A percentile compares a stretch with the other conserved stretches of the same genome.
Conservation (phyloP, 2,797 vertebrate genomes). For the Lepus oiostolus region DNA sequence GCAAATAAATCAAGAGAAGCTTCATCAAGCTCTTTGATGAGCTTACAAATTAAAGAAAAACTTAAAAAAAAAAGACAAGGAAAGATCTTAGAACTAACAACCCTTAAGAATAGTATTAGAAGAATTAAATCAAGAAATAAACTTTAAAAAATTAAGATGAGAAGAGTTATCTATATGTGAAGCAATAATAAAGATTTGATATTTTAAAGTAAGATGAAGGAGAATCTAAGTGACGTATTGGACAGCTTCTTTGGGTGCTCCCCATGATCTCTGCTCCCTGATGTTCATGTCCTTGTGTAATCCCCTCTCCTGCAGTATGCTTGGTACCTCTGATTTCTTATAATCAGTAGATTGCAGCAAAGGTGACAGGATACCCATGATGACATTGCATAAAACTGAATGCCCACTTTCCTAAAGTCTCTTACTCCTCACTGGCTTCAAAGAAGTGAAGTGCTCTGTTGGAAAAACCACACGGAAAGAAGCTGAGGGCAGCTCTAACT, state of each 20-base stretch:
- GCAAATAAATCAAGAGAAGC: background rate
- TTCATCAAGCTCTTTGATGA: conserved; percentile 14
- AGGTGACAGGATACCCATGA: background rate
- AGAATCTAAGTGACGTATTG: background rate
- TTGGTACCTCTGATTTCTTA: background rate
- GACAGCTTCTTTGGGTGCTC: background rate
- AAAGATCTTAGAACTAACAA: conserved; percentile 8
- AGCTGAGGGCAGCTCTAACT: background rate
- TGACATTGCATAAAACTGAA: background rate
- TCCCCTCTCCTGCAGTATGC: background rate
- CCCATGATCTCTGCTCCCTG: background rate
- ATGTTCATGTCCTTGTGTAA: background rate
- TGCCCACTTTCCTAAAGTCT: background rate
- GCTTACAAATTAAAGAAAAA: conserved; percentile 13
- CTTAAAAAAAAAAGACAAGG: conserved; percentile 36
- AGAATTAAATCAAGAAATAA: background rate
- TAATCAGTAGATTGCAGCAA: background rate
- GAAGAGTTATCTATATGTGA: conserved; percentile 34
- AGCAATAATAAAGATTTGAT: background rate
- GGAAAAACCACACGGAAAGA: background rate
- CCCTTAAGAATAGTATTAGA: background rate
- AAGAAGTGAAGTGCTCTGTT: background rate
- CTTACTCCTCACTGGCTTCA: background rate
- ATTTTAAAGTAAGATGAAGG: background rate
- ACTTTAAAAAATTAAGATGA: conserved; percentile 19